Conservation (phyloP, 2,797 vertebrate genomes). For the Geotrypetes seraphini region DNA sequence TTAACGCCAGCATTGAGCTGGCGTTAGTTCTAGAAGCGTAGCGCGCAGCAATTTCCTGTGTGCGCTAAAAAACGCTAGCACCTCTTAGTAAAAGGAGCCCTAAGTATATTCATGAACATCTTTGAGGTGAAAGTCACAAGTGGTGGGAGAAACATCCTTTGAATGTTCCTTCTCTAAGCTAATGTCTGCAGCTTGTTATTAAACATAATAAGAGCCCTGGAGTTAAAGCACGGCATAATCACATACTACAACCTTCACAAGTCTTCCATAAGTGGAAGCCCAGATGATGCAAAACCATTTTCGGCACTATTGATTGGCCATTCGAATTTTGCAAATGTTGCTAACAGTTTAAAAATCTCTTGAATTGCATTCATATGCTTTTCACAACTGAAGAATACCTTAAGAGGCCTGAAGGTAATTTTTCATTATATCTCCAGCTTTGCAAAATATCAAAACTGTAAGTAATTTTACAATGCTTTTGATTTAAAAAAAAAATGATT, state of each 20-base stretch:
- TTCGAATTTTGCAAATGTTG: constrained; percentile 8
- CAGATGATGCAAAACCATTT: constrained; percentile 25
- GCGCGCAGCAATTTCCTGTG: too few species aligned
- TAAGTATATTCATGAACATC: too few species aligned
- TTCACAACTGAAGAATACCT: constrained; percentile 19
- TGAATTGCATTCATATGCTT: constrained; percentile 21
- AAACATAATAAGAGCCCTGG: constrained; percentile 37
- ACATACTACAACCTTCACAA: constrained; percentile 18
- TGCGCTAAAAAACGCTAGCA: too few species aligned
- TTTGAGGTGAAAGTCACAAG: too few species aligned
- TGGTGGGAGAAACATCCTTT: constrained; percentile 5
- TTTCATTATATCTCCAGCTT: too few species aligned
- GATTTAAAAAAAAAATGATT: too few species aligned
- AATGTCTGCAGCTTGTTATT: constrained; percentile 31
- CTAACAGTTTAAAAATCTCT: constrained; percentile 20
- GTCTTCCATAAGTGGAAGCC: constrained; percentile 10
- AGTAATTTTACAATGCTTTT: too few species aligned
- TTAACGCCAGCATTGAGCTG: too few species aligned
- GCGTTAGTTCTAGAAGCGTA: too few species aligned
- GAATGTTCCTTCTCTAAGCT: constrained; percentile 29
- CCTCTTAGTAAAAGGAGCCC: too few species aligned
- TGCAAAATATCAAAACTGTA: too few species aligned
- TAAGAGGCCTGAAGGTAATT: constrained; percentile 28
- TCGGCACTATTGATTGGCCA: constrained; percentile 30
- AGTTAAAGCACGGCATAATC: constrained; percentile 32